phyloP scores from a whole-genome alignment of 2,797 vertebrate genomes.

The Australoheros facetus region DNA sequence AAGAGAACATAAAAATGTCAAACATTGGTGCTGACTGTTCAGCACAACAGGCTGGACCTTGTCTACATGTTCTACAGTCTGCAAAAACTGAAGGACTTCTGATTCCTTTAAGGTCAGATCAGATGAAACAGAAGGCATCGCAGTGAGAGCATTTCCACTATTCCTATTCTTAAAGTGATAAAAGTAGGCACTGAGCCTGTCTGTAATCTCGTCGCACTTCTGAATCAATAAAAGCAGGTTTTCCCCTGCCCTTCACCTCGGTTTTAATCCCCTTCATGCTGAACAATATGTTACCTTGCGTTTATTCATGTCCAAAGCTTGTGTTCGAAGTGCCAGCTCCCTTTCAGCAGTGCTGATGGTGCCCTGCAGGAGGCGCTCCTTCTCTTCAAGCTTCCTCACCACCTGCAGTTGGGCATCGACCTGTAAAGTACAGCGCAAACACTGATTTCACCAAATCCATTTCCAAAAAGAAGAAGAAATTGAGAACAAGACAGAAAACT shows the following conservation, averaged over 20 bases:
- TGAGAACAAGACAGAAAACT: neutral
- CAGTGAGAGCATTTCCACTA: neutral
- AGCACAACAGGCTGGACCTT: neutral
- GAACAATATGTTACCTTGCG: slow-evolving; percentile 85
- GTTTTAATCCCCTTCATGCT: accelerated
- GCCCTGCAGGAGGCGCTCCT: slow-evolving; percentile 95
- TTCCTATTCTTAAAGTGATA: too few relatives aligned
- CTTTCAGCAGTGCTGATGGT: slow-evolving; percentile 95
- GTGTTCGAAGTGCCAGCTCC: slow-evolving; percentile 90
- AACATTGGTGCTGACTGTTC: neutral
- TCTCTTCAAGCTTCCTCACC: slow-evolving; percentile 95
- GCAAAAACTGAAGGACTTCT: neutral
- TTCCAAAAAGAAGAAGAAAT: too few relatives aligned
- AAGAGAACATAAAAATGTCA: neutral
- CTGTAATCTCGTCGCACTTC: neutral
- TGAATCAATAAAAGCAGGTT: neutral
- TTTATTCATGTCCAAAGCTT: slow-evolving; percentile 97
- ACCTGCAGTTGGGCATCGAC: slow-evolving; percentile 97
- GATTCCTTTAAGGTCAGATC: neutral
- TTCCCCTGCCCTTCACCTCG: neutral
- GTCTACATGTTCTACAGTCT: neutral
- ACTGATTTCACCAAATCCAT: neutral
- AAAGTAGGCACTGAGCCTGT: neutral
- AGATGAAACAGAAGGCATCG: neutral
- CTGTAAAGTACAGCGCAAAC: slow-evolving; percentile 65